These are phyloP conservation scores for Lasius fuliginosus DNA, from an alignment of 2,888 invertebrate genomes.

Conservation along the genomic window DNA sequence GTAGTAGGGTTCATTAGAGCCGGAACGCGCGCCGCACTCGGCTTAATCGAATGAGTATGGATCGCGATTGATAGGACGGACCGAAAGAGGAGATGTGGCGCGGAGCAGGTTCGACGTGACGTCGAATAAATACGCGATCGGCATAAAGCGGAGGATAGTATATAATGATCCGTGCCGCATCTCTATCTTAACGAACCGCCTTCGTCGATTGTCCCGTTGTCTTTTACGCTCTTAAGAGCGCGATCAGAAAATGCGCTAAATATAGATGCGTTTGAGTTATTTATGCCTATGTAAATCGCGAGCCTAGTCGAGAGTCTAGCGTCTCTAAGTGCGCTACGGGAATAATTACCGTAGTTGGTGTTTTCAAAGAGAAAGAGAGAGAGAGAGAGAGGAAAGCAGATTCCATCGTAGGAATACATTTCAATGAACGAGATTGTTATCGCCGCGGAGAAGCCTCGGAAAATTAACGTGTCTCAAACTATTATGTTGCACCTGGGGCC, in stretches of 20 bases:
- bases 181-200: constrained; percentile 57
- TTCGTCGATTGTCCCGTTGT: constrained; percentile 42
- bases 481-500: constrained; percentile 22
- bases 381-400: not conserved
- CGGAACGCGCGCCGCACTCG: constrained; percentile 52
- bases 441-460: constrained; percentile 32
- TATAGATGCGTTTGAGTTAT: constrained; percentile 38
- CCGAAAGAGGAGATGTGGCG: constrained; percentile 21
- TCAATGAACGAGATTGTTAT: constrained; percentile 53
- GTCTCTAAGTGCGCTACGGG: constrained; percentile 36
- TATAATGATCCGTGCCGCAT: constrained; percentile 37
- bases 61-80: constrained; percentile 60
- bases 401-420: constrained; percentile 42
- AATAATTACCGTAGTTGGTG: constrained; percentile 35
- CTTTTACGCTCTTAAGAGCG: constrained; percentile 14
- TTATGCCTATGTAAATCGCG: constrained; percentile 44
- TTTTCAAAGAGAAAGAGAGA: not conserved
- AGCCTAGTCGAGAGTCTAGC: constrained; percentile 35
- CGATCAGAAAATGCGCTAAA: constrained; percentile 39
- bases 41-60: constrained; percentile 64
- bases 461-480: constrained; percentile 44
- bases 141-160: constrained; percentile 49
- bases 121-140: constrained; percentile 63
- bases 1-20: constrained; percentile 70
- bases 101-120: constrained; percentile 37